Conservation (phyloP, 2,888 invertebrate species). For the Lasioglossum marginatum region DNA sequence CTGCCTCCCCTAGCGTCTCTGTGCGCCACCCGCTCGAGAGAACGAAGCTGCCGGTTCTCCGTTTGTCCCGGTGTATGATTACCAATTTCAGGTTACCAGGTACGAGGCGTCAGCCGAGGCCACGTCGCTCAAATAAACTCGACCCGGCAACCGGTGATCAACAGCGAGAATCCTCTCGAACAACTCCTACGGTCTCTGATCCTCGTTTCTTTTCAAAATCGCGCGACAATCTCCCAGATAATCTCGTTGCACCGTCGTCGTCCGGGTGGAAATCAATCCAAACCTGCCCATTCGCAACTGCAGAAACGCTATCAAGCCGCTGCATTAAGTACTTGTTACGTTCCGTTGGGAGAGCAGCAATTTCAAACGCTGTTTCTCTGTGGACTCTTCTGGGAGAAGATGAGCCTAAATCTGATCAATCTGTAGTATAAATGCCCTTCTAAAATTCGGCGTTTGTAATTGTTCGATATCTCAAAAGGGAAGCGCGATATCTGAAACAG, state of each 20-base stretch:
- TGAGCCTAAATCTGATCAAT: background rate
- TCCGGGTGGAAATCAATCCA: background rate
- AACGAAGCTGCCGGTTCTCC: conserved; percentile 50
- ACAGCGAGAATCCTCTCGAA: background rate
- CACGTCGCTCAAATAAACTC: conserved; percentile 33
- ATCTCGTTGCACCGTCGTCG: background rate
- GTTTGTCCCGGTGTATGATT: conserved; percentile 69
- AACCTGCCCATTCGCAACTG: background rate
- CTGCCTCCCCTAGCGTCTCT: conserved; percentile 38
- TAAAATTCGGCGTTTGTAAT: background rate
- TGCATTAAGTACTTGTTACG: background rate
- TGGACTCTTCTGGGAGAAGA: background rate
- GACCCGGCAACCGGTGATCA: conserved; percentile 13
- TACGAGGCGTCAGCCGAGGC: conserved; percentile 36
- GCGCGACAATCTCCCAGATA: background rate
- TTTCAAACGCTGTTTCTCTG: background rate
- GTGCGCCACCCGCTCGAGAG: conserved; percentile 48
- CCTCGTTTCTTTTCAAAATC: background rate
- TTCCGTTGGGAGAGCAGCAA: background rate
- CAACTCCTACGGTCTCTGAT: background rate
- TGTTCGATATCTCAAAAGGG: background rate
- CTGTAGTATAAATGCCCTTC: background rate
- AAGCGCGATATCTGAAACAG: background rate
- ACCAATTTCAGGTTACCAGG: conserved; percentile 67
- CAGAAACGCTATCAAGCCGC: background rate